A percentile compares a stretch with the other conserved stretches of the same genome.
phyloP scores from a whole-genome alignment of 2,797 vertebrate genomes.

The Pelobates cultripes region DNA sequence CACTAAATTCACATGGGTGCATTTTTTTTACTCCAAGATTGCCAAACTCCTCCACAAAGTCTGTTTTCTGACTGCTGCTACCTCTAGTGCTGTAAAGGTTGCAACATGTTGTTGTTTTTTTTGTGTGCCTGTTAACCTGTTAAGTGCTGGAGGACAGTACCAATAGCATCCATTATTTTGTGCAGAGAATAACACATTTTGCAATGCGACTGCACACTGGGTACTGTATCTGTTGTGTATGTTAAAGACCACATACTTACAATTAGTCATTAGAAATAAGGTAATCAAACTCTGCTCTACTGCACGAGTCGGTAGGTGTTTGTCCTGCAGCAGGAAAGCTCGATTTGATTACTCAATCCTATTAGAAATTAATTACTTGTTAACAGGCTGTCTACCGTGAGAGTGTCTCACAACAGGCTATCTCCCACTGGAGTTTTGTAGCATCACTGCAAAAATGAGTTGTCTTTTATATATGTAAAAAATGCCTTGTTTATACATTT shows the following conservation, averaged over 20 bases:
- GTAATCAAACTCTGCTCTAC: neutral
- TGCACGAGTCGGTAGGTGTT: neutral
- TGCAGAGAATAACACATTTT: neutral
- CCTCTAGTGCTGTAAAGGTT: neutral
- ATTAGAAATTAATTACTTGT: neutral
- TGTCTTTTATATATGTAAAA: constrained; percentile 12
- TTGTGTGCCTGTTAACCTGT: constrained; percentile 37
- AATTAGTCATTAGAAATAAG: neutral
- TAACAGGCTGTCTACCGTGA: neutral
- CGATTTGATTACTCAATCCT: neutral
- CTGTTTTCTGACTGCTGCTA: neutral
- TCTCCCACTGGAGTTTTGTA: neutral
- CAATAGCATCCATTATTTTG: neutral
- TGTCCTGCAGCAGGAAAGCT: neutral
- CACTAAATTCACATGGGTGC: neutral
- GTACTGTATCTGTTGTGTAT: neutral
- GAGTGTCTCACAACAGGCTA: neutral
- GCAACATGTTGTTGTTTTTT: neutral
- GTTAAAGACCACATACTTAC: neutral
- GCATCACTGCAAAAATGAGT: neutral
- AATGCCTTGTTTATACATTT: constrained; percentile 35
- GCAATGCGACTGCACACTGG: too few relatives aligned
- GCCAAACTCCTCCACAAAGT: neutral
- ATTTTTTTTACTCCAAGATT: neutral
- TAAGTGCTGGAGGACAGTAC: neutral